Percentiles rank a stretch among this genome's conserved stretches.
Conservation (phyloP, 1,140 invertebrate species). For the Platyura marginata region DNA sequence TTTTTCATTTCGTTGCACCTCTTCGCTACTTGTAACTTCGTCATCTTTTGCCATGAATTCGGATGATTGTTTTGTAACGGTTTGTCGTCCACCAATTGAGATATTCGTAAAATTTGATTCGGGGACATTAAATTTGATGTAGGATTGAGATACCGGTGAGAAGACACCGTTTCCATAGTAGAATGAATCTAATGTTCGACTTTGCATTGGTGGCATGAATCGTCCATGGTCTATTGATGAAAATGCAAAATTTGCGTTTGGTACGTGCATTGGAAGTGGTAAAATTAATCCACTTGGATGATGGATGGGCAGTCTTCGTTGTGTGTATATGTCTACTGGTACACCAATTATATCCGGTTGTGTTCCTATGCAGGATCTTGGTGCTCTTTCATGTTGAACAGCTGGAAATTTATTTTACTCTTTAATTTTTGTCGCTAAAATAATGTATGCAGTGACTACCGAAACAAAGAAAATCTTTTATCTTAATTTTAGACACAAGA, state of each 20-base stretch:
- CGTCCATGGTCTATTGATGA: not conserved
- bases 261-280: constrained; percentile 12
- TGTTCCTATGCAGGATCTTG: constrained; percentile 26
- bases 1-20: constrained; percentile 17
- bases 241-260: constrained; percentile 2
- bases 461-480: too few species aligned
- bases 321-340: constrained; percentile 15
- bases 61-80: constrained; percentile 4
- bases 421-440: not conserved
- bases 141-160: not conserved
- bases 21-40: constrained; percentile 54
- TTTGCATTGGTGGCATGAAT: not conserved
- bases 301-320: constrained; percentile 14
- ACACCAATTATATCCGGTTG: constrained; percentile 7
- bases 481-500: too few species aligned
- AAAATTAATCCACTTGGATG: constrained; percentile 4
- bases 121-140: not conserved
- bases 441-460: too few species aligned
- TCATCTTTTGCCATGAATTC: constrained; percentile 38
- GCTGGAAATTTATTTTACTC: constrained; percentile 30
- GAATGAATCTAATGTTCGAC: not conserved
- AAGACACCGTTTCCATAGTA: too few species aligned
- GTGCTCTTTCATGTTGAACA: constrained; percentile 76
- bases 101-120: not conserved
- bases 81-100: not conserved